Conservation (phyloP, 1,140 invertebrate genomes). For the Zaprionus davidi region DNA sequence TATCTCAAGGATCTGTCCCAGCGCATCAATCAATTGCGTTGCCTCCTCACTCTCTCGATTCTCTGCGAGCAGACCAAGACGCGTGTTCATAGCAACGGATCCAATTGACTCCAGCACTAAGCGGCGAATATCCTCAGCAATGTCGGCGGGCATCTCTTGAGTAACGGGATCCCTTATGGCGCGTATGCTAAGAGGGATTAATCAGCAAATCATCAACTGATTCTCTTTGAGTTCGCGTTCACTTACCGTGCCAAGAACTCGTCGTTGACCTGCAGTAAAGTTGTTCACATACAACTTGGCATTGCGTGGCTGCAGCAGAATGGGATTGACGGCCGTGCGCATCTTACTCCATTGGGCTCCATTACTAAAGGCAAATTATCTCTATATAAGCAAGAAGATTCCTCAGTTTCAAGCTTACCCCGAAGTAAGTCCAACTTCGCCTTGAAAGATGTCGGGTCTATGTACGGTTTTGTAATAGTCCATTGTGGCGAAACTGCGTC, state of each 20-base stretch:
- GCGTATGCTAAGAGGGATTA: slow-evolving; percentile 84
- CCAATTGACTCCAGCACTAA: slow-evolving; percentile 90
- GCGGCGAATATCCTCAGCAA: slow-evolving; percentile 88
- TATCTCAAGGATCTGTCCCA: slow-evolving; percentile 84
- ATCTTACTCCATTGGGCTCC: slow-evolving; percentile 70
- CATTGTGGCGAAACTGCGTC: slow-evolving; percentile 62
- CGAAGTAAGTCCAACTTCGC: slow-evolving; percentile 54
- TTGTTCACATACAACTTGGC: slow-evolving; percentile 69
- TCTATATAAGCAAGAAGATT: not conserved
- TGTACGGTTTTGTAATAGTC: slow-evolving; percentile 67
- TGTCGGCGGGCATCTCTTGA: slow-evolving; percentile 86
- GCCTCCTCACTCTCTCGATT: slow-evolving; percentile 84
- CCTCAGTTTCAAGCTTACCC: slow-evolving; percentile 41
- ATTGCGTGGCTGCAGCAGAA: slow-evolving; percentile 74
- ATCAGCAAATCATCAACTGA: not conserved
- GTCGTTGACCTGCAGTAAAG: slow-evolving; percentile 65
- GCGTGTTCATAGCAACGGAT: slow-evolving; percentile 88
- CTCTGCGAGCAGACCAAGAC: slow-evolving; percentile 86
- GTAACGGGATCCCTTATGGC: slow-evolving; percentile 85
- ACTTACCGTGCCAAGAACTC: slow-evolving; percentile 85
- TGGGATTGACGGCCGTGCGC: slow-evolving; percentile 72
- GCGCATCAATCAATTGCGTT: slow-evolving; percentile 86
- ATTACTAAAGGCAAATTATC: slow-evolving; percentile 47
- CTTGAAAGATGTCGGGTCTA: slow-evolving; percentile 65
- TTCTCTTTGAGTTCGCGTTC: accelerated